Evolutionary conservation across 2,797 vertebrate species (phyloP).

Genomic region (Muscicapa striata): DNA sequence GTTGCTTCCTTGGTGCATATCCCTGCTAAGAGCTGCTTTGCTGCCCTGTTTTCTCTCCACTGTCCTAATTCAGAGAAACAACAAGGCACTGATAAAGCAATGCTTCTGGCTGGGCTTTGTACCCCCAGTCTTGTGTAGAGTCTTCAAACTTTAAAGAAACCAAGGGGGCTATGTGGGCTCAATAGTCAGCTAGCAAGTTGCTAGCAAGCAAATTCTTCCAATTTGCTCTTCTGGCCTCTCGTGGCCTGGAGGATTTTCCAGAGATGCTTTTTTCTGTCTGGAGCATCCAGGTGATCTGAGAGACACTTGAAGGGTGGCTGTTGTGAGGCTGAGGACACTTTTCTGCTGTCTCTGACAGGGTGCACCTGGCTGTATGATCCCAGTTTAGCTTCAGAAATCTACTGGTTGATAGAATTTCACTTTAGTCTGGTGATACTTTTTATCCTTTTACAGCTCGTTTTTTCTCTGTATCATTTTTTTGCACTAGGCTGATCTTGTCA

Average conservation of each 20-base stretch:
- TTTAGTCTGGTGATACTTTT: constrained; percentile 54
- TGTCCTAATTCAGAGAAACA: background rate
- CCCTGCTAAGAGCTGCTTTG: background rate
- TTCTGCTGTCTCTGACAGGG: constrained; percentile 16
- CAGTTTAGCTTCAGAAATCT: constrained; percentile 24
- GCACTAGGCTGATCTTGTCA: constrained; percentile 63
- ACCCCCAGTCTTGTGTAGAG: background rate
- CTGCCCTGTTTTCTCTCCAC: background rate
- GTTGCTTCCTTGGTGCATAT: background rate
- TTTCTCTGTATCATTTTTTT: constrained; percentile 46
- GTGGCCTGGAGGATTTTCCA: background rate
- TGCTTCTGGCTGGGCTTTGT: background rate
- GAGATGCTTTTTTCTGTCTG: background rate
- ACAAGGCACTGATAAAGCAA: background rate
- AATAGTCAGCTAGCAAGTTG: background rate
- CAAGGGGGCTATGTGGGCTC: background rate
- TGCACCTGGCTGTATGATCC: background rate
- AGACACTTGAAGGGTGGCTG: background rate
- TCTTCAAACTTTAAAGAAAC: constrained; percentile 1
- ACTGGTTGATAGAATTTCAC: constrained; percentile 47
- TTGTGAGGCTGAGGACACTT: background rate
- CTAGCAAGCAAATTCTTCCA: background rate
- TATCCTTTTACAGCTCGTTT: constrained; percentile 28
- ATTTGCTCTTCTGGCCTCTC: background rate
- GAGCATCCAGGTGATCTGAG: background rate